Base-by-base conservation (phyloP, 2,888 invertebrate genomes). In the Ryuthela nishihirai region DNA sequence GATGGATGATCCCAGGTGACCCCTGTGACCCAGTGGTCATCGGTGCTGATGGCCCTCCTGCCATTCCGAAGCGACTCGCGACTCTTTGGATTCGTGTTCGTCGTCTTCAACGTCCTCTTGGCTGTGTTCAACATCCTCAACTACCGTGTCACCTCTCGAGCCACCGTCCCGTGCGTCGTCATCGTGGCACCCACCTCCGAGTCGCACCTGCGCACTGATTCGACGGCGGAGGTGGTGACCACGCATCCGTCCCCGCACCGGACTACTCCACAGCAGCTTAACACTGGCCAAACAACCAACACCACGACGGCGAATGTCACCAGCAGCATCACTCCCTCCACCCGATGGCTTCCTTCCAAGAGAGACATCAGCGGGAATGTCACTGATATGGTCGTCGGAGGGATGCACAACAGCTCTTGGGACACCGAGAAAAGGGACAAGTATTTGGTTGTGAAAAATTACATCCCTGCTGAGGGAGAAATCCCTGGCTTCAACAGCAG, bases 401-500 rank as follows among this genome's bases (percentile, higher is more conserved):
- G 42, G 10, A 34, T 52, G 0, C n/a, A n/a, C n/a, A n/a, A n/a
- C n/a, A 34, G 32, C 15, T 39, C 54, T 23, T 65, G 65, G 65
- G 62, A 56, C 24, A 50, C 49, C 4, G 65, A 65, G 38, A 34
- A 40, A 6, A 36, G 65, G 7, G 61, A 55, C 23, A 56, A 60
- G 18, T 67, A 65, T 29, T 46, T 49, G 6, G 56, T 64, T 1
- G 20, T 67, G 15, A 62, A 48, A 21, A 48, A 64, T 24, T 66
- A 62, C 46, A 58, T 65, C 39, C 81, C 82, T 35, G 87, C 88
- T 10, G 38, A 63, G 50, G 53, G 52, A 21, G 45, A 58, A 40
- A 20, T 64, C 36, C 67, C 85, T 44, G 79, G 78, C 71, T 91
- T 91, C 75, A 85, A 88, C 75, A 88, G 90, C 75, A 84, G 84